Evolutionary conservation across 2,113 vertebrate genomes (phyloP), one percentile per base, ranked within the genome.

Genomic region (Psittacula cyanocephala): DNA sequence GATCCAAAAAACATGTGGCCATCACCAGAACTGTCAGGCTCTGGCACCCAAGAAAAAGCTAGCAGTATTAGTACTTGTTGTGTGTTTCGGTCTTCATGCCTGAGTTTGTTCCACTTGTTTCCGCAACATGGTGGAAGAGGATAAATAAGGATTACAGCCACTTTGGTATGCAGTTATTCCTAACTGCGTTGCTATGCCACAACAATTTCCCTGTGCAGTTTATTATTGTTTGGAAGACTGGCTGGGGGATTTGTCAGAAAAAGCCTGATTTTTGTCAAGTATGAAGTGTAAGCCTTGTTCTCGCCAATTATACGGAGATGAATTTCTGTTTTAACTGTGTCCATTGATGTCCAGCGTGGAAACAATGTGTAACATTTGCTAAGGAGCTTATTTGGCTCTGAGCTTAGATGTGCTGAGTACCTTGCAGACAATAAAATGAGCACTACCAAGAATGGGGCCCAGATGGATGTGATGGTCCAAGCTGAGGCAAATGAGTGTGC

Each of bases 41-140:
- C 8, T 65, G 23, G 17, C 13, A 82, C 23, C 6, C 0, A 0
- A 52, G 67, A 4, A 65, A 74, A 89, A 41, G 1, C 9, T 25
- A n/a, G 17, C 1, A 1, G 15, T 72, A 28, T 41, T 43, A 33
- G 13, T 59, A 55, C 11, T 88, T 0, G 8, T 88, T 0, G 9
- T 88, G 35, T 17, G 16, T 31, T 33, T 68, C 39, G n/a, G 17
- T 57, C 52, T 62, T 2, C 0, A 2, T 2, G 9, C 18, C 31
- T 33, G 31, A 59, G 39, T 74, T 80, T 49, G 15, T 81, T 33
- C 15, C 17, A 13, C 28, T 85, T 63, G 9, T 67, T 96, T 82
- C 92, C 88, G 37, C 55, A 68, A 5, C 1, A 0, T 22, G 14
- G 8, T 57, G 13, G 41, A 81, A 77, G 47, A 81, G 29, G 24